These are phyloP conservation scores for Cololabis saira DNA, from an alignment of 2,113 vertebrate genomes.

Conservation along the genomic window DNA sequence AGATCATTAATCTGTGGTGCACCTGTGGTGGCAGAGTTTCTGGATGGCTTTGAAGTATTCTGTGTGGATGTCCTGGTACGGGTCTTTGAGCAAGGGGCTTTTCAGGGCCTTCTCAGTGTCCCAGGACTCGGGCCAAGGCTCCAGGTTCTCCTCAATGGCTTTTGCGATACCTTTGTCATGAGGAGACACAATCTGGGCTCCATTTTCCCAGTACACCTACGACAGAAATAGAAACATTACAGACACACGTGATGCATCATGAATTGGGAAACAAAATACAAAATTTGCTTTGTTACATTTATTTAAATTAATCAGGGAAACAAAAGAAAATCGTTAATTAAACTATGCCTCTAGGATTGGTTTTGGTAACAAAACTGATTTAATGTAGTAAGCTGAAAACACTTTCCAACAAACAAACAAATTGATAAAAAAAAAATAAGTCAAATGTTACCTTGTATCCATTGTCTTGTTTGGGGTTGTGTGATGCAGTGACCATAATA, in stretches of 20 bases:
- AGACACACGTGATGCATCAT: background rate
- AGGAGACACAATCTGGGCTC: slow-evolving; percentile 94
- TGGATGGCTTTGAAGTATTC: slow-evolving; percentile 92
- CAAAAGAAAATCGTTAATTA: too few species aligned
- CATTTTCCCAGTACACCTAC: slow-evolving; percentile 97
- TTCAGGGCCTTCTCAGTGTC: slow-evolving; percentile 80
- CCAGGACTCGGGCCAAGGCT: slow-evolving; percentile 94
- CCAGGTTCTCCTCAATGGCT: slow-evolving; percentile 90
- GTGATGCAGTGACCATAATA: slow-evolving; percentile 96
- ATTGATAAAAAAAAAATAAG: background rate
- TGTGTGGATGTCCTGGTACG: slow-evolving; percentile 80
- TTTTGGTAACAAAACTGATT: too few species aligned
- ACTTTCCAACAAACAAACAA: too few species aligned
- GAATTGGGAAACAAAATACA: background rate
- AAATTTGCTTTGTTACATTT: too few species aligned
- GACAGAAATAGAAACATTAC: slow-evolving; percentile 3
- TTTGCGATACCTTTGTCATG: slow-evolving; percentile 91
- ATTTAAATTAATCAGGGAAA: background rate
- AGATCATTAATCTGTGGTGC: background rate
- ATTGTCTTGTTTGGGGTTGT: slow-evolving; percentile 98
- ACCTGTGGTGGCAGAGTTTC: slow-evolving; percentile 95
- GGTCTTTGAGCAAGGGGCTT: slow-evolving; percentile 86
- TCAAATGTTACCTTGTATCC: slow-evolving; percentile 90
- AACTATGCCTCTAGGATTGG: too few species aligned
- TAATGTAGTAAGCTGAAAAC: too few species aligned